phyloP scores from a whole-genome alignment of 2,888 invertebrate species.

The Drosophila nigritarsus region DNA sequence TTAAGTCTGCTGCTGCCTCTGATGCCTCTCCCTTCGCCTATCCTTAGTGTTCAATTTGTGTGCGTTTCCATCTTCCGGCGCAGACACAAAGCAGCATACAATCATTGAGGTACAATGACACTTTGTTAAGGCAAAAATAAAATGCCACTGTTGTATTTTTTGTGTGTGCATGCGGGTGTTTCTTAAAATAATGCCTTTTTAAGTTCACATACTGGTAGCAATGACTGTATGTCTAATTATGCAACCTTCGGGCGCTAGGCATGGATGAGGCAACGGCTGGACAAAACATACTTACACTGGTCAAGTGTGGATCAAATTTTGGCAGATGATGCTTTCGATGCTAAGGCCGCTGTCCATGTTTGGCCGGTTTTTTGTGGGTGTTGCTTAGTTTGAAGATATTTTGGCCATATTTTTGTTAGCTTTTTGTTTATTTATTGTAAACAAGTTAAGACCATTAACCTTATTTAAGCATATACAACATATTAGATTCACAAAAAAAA shows the following conservation, averaged over 20 bases:
- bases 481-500: constrained; percentile 39
- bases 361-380: constrained; percentile 70
- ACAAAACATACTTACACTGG: constrained; percentile 21
- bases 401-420: constrained; percentile 30
- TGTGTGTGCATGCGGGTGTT: constrained; percentile 7
- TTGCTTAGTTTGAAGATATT: constrained; percentile 30
- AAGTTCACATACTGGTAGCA: constrained; percentile 37
- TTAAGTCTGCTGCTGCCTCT: background rate
- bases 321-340: constrained; percentile 60
- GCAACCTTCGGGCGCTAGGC: constrained; percentile 58
- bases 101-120: constrained; percentile 42
- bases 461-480: constrained; percentile 55
- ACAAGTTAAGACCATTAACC: constrained; percentile 68
- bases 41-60: constrained; percentile 5
- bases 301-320: constrained; percentile 55
- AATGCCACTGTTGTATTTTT: constrained; percentile 12
- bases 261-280: constrained; percentile 34
- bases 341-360: constrained; percentile 53
- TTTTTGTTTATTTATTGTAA: constrained; percentile 65
- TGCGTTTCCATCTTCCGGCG: constrained; percentile 40
- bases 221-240: constrained; percentile 48
- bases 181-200: constrained; percentile 31
- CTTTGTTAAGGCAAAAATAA: constrained; percentile 23
- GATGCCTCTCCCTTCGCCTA: background rate
- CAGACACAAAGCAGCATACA: constrained; percentile 24